Evolutionary conservation across 2,888 invertebrate species (phyloP), one percentile per base, ranked within the genome.

Genomic region (Conops quadrifasciatus): DNA sequence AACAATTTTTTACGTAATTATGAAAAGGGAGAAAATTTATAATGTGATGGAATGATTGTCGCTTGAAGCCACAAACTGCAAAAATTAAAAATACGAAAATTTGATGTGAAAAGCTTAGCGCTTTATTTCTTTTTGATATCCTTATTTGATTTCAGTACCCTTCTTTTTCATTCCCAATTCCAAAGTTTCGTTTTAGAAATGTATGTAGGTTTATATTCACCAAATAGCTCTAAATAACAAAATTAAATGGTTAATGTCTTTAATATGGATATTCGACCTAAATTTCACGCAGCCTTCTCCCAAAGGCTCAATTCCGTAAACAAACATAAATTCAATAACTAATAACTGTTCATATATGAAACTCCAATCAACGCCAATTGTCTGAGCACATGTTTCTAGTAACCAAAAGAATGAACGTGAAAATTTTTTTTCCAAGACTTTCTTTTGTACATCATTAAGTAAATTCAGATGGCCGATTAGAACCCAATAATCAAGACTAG

Each of bases 401-500:
- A 86, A 73, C 86, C 86, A 86, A 51, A 79, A 78, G 67, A 85
- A 86, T 19, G 79, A 83, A 49, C 77, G 72, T 9, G 86, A 82
- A 15, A 86, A 80, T 58, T 79, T 76, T 7, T 75, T 72, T 28
- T 80, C 77, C 2, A 84, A 26, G 36, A 80, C 75, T 0, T 73
- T 72, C 24, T 78, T 79, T 58, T 81, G 77, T 0, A 66, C n/a
- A 13, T 75, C 75, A 2, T 24, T 75, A 0, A 83, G 62, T 1
- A 45, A 71, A 1, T 16, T 2, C 9, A 76, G 28, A 28, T 75
- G 72, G 0, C 83, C 85, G 56, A 82, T 75, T 1, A 85, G 67
- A n/a, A 81, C 75, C 86, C 86, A 86, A 71, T 80, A 83, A 74
- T 86, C 85, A 71, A 84, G 81, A 71, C 82, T 83, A 2, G 86